phyloP scores from a whole-genome alignment of 1,140 invertebrate genomes.

The Hyphantria cunea region DNA sequence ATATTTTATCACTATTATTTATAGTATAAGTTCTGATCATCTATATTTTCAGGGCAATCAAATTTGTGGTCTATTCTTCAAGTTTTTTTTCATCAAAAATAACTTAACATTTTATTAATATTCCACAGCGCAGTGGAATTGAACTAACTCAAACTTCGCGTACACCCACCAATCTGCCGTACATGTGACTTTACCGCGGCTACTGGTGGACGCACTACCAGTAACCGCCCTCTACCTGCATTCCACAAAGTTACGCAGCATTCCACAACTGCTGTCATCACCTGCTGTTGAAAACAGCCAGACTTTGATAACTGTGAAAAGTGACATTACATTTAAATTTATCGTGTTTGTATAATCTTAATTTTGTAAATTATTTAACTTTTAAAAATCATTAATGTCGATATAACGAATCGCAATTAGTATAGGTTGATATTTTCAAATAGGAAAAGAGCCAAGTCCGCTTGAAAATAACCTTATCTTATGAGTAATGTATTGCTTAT shows the following conservation, averaged over 20 bases:
- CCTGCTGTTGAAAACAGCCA: neutral
- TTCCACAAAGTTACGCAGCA: neutral
- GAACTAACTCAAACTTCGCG: slow-evolving; percentile 41
- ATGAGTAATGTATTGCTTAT: too few relatives aligned
- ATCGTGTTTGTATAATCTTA: neutral
- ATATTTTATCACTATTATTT: too few relatives aligned
- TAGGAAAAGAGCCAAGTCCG: too few relatives aligned
- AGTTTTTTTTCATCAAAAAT: too few relatives aligned
- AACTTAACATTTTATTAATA: too few relatives aligned
- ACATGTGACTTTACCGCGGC: slow-evolving; percentile 69
- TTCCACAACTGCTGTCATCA: neutral
- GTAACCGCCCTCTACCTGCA: slow-evolving; percentile 5
- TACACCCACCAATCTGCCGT: slow-evolving; percentile 66
- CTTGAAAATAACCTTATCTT: too few relatives aligned
- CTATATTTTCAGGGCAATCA: too few relatives aligned
- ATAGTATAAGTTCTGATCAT: too few relatives aligned
- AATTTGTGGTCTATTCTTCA: too few relatives aligned
- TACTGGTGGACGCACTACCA: slow-evolving; percentile 42
- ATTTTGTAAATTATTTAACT: too few relatives aligned
- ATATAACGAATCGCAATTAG: neutral
- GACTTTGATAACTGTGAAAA: too few relatives aligned
- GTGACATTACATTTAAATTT: neutral
- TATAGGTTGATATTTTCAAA: too few relatives aligned
- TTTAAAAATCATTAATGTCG: neutral
- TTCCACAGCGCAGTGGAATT: slow-evolving; percentile 39